Evolutionary conservation across 2,888 invertebrate species (phyloP).

Genomic region (Rhamnusium bicolor): DNA sequence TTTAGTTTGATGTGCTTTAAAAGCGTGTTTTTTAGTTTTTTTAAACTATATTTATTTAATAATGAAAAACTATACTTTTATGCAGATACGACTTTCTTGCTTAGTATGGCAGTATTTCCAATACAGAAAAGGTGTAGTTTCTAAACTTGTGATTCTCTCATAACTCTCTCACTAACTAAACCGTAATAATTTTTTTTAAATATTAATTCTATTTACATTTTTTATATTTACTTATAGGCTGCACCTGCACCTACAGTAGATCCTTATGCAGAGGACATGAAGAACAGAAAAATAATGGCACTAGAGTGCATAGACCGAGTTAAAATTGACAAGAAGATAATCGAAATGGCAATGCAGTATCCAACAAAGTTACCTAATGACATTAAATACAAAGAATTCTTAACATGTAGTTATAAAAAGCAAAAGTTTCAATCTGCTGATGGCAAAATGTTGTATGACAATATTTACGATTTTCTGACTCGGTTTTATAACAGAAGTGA

Average conservation of each 20-base stretch:
- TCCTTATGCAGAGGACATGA: conserved; percentile 44
- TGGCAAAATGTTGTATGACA: conserved; percentile 60
- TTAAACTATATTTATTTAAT: too few relatives aligned
- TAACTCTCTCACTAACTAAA: too few relatives aligned
- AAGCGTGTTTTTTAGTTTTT: too few relatives aligned
- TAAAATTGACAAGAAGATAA: conserved; percentile 52
- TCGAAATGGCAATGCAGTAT: conserved; percentile 51
- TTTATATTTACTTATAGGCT: conserved; percentile 13
- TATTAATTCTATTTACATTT: too few relatives aligned
- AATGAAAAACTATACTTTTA: too few relatives aligned
- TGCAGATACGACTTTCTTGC: too few relatives aligned
- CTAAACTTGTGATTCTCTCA: too few relatives aligned
- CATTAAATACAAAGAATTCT: conserved; percentile 58
- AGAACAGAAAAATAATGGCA: conserved; percentile 48
- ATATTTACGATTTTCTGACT: conserved; percentile 56
- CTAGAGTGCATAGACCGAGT: conserved; percentile 57
- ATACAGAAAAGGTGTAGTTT: too few relatives aligned
- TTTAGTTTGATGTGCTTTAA: too few relatives aligned
- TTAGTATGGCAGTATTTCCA: too few relatives aligned
- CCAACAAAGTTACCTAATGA: conserved; percentile 46
- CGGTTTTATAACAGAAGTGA: conserved; percentile 52
- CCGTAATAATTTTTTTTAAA: too few relatives aligned
- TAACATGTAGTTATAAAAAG: conserved; percentile 63
- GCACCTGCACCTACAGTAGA: conserved; percentile 23
- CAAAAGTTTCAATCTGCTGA: conserved; percentile 60